Evolutionary conservation across 2,888 invertebrate species (phyloP).

Genomic region (Tenthredo amoena): DNA sequence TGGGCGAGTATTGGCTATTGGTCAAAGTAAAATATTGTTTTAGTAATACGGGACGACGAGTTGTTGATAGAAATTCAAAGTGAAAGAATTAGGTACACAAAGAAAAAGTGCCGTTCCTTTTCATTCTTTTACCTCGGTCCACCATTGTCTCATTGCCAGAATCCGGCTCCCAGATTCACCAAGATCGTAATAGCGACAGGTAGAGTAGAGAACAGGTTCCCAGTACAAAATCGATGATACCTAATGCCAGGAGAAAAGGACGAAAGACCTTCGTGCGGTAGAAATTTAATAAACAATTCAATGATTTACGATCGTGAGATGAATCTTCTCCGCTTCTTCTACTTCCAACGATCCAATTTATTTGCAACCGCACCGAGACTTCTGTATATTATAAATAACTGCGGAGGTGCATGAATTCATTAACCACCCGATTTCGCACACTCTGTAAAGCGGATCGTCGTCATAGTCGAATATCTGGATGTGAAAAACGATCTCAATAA

Average conservation of each 20-base stretch:
- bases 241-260: not conserved
- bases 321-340: not conserved
- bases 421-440: not conserved
- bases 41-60: slow-evolving; percentile 10
- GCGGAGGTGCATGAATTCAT: not conserved
- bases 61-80: slow-evolving; percentile 42
- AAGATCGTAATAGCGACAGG: not conserved
- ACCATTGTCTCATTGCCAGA: slow-evolving; percentile 34
- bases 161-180: slow-evolving; percentile 12
- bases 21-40: slow-evolving; percentile 48
- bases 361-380: not conserved
- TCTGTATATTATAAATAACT: not conserved
- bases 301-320: slow-evolving; percentile 18
- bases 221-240: not conserved
- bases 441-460: not conserved
- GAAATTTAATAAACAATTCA: slow-evolving; percentile 27
- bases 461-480: not conserved
- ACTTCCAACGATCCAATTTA: not conserved
- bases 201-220: not conserved
- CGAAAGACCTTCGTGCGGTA: not conserved
- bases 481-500: not conserved
- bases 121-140: not conserved
- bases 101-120: not conserved
- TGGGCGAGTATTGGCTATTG: slow-evolving; percentile 34
- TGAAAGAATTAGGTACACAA: slow-evolving; percentile 6